Percentiles rank a stretch among this genome's conserved stretches.
These are phyloP conservation scores for Tineola bisselliella DNA, from an alignment of 2,888 invertebrate species.

Conservation along the genomic window DNA sequence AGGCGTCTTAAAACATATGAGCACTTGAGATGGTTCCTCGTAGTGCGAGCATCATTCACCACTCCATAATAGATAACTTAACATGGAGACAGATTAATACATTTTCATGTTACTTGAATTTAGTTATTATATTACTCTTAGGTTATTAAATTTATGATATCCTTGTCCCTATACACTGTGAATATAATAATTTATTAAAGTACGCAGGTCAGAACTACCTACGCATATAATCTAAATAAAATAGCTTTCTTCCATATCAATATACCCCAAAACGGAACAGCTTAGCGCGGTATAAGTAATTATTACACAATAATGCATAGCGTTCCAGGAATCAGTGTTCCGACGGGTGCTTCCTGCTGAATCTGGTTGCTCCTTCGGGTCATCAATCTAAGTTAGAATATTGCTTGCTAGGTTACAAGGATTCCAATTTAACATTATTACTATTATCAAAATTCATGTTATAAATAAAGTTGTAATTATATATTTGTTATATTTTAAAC, in stretches of 20 bases:
- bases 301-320: constrained; percentile 46
- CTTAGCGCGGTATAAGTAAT: constrained; percentile 49
- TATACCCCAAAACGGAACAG: constrained; percentile 33
- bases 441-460: too few relatives aligned
- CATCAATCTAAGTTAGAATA: constrained; percentile 14
- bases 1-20: constrained; percentile 38
- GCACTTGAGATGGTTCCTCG: constrained; percentile 14
- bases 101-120: too few relatives aligned
- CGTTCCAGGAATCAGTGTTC: constrained; percentile 45
- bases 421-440: too few relatives aligned
- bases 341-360: constrained; percentile 35
- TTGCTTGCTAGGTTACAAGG: background rate
- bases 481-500: too few relatives aligned
- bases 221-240: background rate
- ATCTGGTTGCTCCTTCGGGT: constrained; percentile 16
- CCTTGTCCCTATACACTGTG: too few relatives aligned
- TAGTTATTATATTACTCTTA: too few relatives aligned
- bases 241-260: constrained; percentile 23
- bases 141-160: too few relatives aligned
- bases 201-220: background rate
- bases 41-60: constrained; percentile 22
- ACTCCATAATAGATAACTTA: constrained; percentile 20
- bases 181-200: too few relatives aligned
- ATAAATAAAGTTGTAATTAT: too few relatives aligned
- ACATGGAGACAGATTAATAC: constrained; percentile 23